A percentile compares a stretch with the other conserved stretches of the same genome.
phyloP scores from a whole-genome alignment of 2,888 invertebrate species.

The Unio delphinus region DNA sequence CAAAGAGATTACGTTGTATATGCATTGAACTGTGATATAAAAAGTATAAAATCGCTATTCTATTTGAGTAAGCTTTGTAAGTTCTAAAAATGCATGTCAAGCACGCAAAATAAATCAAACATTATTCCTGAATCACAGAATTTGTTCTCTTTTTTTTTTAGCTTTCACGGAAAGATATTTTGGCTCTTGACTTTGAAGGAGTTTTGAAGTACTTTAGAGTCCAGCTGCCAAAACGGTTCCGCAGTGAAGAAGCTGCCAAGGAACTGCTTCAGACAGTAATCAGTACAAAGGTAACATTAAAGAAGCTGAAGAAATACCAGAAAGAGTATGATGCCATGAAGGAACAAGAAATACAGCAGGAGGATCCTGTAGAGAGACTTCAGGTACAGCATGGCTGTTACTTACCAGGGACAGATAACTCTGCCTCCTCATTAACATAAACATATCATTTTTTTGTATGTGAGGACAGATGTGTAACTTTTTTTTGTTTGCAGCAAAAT shows the following conservation, averaged over 20 bases:
- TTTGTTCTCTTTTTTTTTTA: conserved; percentile 23
- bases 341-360: conserved; percentile 73
- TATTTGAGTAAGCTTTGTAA: no score
- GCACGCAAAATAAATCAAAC: no score
- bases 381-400: conserved; percentile 60
- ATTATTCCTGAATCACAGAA: no score
- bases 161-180: conserved; percentile 85
- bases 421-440: no score
- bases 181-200: conserved; percentile 96
- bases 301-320: conserved; percentile 94
- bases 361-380: conserved; percentile 73
- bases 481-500: neutral
- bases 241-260: conserved; percentile 90
- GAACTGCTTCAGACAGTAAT: conserved; percentile 92
- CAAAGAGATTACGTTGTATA: no score
- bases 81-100: no score
- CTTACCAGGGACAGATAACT: no score
- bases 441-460: no score
- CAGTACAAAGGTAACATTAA: conserved; percentile 34
- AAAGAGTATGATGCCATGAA: conserved; percentile 87
- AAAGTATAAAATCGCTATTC: no score
- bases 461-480: neutral
- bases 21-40: no score
- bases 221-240: conserved; percentile 94
- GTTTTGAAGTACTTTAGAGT: conserved; percentile 98